Evolutionary conservation across 2,888 invertebrate species (phyloP).

Genomic region (Chloroclystis v-ata): DNA sequence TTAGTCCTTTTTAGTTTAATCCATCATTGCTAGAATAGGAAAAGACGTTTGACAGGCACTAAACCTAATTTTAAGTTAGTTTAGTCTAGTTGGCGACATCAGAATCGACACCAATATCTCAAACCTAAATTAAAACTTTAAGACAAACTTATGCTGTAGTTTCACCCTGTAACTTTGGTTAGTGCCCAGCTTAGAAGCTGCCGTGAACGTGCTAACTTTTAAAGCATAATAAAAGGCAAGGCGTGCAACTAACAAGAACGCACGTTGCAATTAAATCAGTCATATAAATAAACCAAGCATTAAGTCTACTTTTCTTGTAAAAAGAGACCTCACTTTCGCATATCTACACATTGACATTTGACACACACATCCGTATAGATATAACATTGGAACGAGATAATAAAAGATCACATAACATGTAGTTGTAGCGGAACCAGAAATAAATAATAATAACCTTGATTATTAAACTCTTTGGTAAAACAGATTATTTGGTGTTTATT

Average conservation of each 20-base stretch:
- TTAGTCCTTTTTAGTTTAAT: too few relatives aligned
- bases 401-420: not conserved
- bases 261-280: slow-evolving; percentile 14
- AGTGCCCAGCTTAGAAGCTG: not conserved
- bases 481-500: too few relatives aligned
- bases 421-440: not conserved
- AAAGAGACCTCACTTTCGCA: not conserved
- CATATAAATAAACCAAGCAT: not conserved
- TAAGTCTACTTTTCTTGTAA: not conserved
- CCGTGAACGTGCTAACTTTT: too few relatives aligned
- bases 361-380: slow-evolving; percentile 6
- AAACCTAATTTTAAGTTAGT: too few relatives aligned
- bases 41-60: too few relatives aligned
- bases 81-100: too few relatives aligned
- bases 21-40: too few relatives aligned
- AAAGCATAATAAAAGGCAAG: slow-evolving; percentile 14
- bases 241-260: slow-evolving; percentile 20
- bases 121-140: too few relatives aligned
- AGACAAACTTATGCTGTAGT: too few relatives aligned
- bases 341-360: slow-evolving; percentile 7
- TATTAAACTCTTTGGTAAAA: not conserved
- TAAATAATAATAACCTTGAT: not conserved
- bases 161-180: too few relatives aligned
- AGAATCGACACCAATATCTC: too few relatives aligned
- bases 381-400: slow-evolving; percentile 5